Evolutionary conservation across 1,140 invertebrate species (phyloP), one percentile per base, ranked within the genome.

Genomic region (Eueides isabella): DNA sequence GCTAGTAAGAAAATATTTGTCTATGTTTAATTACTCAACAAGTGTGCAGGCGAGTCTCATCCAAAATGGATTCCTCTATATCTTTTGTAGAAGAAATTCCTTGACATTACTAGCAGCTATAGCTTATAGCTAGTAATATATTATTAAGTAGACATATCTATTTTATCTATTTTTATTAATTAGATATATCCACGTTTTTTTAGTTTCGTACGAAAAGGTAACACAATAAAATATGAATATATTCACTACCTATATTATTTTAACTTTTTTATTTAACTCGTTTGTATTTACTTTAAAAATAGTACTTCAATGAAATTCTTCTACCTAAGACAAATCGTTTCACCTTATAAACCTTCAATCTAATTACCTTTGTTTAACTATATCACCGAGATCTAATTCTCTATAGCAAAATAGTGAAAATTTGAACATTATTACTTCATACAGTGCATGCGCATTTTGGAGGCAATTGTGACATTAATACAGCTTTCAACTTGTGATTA

Each of bases 1-100:
- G 69, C 69, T 74, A 64, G 73, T 82, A 82, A 76, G 74, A 80
- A 80, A 82, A 80, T 82, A 82, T 70, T 76, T 72, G 48, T 77
- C 73, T 78, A 68, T 69, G 62, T 72, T 63, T 79, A 68, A 79
- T 70, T 71, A 71, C 68, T 73, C 61, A 74, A 75, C 68, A 72
- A 78, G 66, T 75, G 72, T 74, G 72, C 66, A 74, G 65, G 66
- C 55, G 63, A 73, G 72, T 61, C 61, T 67, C 65, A 64, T 63
- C 63, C 72, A 55, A 63, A 29, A 33, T 67, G 72, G 31, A 68
- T 38, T 35, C 19, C 68, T 68, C 44, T 55, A 26, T 9, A 23
- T 55, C n/a, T 55, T 55, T 11, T 55, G 48, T 23, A 55, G 19
- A 55, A 55, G 48, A 55, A 55, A 23, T 55, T 3, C 23, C 3